Percentiles rank a stretch among this genome's conserved stretches.
Conservation (phyloP, 2,888 invertebrate species). For the Lottia scabra region DNA sequence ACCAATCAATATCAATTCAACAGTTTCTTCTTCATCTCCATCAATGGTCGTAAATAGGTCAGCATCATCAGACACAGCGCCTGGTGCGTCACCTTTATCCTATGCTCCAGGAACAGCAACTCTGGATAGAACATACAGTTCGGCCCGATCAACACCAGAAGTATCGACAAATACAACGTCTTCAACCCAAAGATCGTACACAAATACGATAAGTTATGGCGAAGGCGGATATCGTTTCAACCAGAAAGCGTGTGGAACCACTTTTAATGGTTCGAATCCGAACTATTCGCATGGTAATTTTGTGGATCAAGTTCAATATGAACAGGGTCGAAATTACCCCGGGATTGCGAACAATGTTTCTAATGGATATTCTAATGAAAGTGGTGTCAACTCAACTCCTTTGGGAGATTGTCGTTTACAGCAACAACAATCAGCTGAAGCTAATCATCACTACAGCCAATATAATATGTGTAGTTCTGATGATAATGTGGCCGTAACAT, state of each 20-base stretch:
- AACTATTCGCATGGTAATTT: not conserved
- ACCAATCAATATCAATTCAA: slow-evolving; percentile 6
- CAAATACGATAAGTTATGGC: not conserved
- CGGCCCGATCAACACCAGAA: not conserved
- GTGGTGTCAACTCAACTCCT: not conserved
- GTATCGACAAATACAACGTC: not conserved
- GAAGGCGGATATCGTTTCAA: not conserved
- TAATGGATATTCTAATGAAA: slow-evolving; percentile 7
- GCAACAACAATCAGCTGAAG: not conserved
- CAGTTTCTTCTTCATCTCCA: not conserved
- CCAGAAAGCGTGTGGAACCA: not conserved
- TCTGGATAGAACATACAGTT: not conserved
- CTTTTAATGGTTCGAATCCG: not conserved
- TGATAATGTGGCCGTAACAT: slow-evolving; percentile 1
- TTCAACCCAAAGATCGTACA: not conserved
- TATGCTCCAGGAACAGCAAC: not conserved
- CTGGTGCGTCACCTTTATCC: slow-evolving; percentile 3
- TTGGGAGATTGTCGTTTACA: slow-evolving; percentile 3
- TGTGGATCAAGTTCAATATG: not conserved
- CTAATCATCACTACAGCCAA: slow-evolving; percentile 1
- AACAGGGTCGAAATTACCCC: not conserved
- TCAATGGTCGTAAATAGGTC: not conserved
- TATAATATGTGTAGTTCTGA: slow-evolving; percentile 4
- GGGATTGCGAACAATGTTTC: not conserved
- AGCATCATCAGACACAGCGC: not conserved